Percentiles rank a stretch among this genome's conserved stretches.
Evolutionary conservation across 2,797 vertebrate genomes (phyloP).

Genomic region (Etheostoma perlongum): DNA sequence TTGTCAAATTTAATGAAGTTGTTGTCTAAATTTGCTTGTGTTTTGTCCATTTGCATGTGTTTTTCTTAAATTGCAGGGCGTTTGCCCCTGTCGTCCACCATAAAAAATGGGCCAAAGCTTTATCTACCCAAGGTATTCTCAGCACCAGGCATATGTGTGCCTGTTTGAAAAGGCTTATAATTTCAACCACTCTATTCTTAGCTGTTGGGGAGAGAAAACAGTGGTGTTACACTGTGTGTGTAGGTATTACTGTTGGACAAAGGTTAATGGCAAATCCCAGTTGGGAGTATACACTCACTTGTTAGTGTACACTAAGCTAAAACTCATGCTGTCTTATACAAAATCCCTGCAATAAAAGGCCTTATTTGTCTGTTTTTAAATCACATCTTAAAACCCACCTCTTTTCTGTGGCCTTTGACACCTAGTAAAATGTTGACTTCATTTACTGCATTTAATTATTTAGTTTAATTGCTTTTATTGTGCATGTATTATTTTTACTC

Average conservation of each 20-base stretch:
- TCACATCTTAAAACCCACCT: too few relatives aligned
- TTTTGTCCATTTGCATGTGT: too few relatives aligned
- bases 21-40: too few relatives aligned
- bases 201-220: background rate
- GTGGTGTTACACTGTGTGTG: background rate
- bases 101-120: background rate
- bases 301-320: background rate
- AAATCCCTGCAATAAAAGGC: background rate
- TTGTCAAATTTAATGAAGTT: too few relatives aligned
- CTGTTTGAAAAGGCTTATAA: background rate
- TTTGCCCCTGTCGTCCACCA: too few relatives aligned
- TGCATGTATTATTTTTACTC: too few relatives aligned
- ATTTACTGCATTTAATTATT: too few relatives aligned
- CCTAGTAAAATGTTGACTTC: too few relatives aligned
- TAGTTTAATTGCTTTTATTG: too few relatives aligned
- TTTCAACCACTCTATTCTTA: constrained; percentile 30
- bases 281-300: background rate
- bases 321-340: background rate
- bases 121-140: background rate
- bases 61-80: too few relatives aligned
- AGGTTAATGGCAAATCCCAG: background rate
- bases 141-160: background rate
- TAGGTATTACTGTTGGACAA: background rate
- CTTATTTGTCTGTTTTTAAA: too few relatives aligned
- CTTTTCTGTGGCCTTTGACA: too few relatives aligned